A percentile compares a stretch with the other conserved stretches of the same genome.
phyloP scores from a whole-genome alignment of 2,797 vertebrate species.

The Neosilurus hyrtlii region DNA sequence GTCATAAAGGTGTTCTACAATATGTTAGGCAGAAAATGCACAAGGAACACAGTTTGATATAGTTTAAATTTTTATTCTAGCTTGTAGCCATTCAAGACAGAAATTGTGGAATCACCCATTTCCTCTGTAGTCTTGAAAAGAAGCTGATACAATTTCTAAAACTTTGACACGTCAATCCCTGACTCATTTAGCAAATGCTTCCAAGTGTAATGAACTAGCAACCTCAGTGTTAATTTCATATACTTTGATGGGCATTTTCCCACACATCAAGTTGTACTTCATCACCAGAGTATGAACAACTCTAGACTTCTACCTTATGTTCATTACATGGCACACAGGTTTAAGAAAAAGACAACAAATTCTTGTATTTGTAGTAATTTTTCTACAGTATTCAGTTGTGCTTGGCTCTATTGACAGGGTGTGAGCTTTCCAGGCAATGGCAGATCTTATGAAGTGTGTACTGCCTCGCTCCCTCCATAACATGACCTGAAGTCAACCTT shows the following conservation, averaged over 20 bases:
- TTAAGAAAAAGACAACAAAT: constrained; percentile 20
- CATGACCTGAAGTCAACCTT: constrained; percentile 57
- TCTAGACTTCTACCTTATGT: background rate
- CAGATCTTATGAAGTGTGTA: constrained; percentile 22
- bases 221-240: background rate
- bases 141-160: background rate
- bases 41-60: no score
- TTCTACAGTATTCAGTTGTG: constrained; percentile 14
- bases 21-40: no score
- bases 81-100: no score
- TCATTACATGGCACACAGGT: background rate
- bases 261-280: background rate
- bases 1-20: no score
- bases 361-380: constrained; percentile 1
- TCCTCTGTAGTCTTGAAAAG: background rate
- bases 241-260: background rate
- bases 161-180: background rate
- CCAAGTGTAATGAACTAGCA: background rate
- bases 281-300: background rate
- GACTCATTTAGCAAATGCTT: background rate
- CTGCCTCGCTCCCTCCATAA: constrained; percentile 31
- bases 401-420: constrained; percentile 35
- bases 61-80: no score
- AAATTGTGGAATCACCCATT: background rate
- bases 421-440: constrained; percentile 28